Evolutionary conservation across 2,113 vertebrate species (phyloP).

Genomic region (Crotalus viridis): DNA sequence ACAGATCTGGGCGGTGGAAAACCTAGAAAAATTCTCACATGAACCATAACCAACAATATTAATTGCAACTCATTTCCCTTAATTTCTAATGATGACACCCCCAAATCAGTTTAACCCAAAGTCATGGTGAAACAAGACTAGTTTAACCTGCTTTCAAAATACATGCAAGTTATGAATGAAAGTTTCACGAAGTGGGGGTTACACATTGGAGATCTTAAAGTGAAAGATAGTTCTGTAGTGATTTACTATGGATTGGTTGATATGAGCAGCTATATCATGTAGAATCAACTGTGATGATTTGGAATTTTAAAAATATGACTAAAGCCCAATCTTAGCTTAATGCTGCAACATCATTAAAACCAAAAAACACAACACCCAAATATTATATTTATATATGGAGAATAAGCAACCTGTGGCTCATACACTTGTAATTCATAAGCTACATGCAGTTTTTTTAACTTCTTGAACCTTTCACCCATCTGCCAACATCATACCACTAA

Average conservation of each 20-base stretch:
- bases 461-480: background rate
- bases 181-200: background rate
- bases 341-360: too few relatives aligned
- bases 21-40: background rate
- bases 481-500: background rate
- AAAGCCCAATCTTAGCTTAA: too few relatives aligned
- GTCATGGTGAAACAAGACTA: background rate
- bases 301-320: too few relatives aligned
- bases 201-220: background rate
- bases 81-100: background rate
- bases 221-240: background rate
- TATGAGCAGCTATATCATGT: background rate
- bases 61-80: background rate
- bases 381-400: background rate
- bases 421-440: background rate
- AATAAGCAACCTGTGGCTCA: background rate
- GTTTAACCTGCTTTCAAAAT: background rate
- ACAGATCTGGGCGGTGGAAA: background rate
- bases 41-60: background rate
- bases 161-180: background rate
- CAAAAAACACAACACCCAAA: too few relatives aligned
- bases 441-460: background rate
- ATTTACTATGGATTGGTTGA: background rate
- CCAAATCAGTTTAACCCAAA: background rate
- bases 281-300: background rate